phyloP scores from a whole-genome alignment of 2,888 invertebrate genomes.

The Kryphioiulus occultus region DNA sequence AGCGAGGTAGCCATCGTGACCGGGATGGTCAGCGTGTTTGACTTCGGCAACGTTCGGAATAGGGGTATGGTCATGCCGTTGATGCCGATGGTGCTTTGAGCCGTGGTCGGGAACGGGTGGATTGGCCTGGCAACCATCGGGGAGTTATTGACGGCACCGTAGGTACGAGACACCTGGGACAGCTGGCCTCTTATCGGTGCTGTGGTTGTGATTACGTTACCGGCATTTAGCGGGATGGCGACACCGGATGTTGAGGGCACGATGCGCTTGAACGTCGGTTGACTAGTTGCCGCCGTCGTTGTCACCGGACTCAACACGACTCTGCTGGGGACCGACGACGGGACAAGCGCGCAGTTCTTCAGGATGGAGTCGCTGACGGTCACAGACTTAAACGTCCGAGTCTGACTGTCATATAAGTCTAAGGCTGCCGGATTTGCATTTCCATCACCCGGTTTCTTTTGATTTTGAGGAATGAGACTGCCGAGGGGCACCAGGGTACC shows the following conservation, averaged over 20 bases:
- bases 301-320: background rate
- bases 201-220: background rate
- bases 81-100: background rate
- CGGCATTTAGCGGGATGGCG: background rate
- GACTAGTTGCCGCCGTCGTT: background rate
- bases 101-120: background rate
- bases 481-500: background rate
- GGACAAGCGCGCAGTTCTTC: background rate
- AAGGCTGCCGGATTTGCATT: background rate
- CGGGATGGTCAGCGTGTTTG: background rate
- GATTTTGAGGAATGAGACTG: background rate
- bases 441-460: background rate
- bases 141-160: background rate
- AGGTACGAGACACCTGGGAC: background rate
- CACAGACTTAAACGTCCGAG: background rate
- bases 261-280: background rate
- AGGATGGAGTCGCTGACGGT: background rate
- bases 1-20: background rate
- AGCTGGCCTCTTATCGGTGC: background rate
- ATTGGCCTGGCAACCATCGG: background rate
- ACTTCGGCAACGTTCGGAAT: background rate
- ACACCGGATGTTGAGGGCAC: background rate
- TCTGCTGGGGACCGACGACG: background rate
- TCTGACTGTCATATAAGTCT: background rate
- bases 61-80: background rate